Evolutionary conservation across 2,797 vertebrate species (phyloP).

Genomic region (Threskiornis aethiopicus): DNA sequence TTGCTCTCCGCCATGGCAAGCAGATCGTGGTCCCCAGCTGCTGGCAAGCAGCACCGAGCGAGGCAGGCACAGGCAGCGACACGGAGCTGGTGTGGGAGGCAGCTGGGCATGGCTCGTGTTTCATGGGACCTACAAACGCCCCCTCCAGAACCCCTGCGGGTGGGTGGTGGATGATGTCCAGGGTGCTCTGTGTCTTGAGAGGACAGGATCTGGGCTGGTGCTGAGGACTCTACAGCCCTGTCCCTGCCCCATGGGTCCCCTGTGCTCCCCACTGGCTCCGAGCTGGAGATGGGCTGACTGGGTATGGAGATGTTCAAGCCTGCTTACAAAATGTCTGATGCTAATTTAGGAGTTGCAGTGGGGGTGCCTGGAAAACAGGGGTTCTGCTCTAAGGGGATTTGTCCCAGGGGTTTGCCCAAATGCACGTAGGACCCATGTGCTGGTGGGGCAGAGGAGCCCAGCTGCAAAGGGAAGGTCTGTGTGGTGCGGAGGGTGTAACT

Average conservation of each 20-base stretch:
- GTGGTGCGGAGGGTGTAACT: not conserved
- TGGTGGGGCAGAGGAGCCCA: not conserved
- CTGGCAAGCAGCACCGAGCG: not conserved
- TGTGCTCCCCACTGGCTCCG: not conserved
- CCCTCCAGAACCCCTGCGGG: not conserved
- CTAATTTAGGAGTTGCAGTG: not conserved
- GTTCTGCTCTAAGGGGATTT: not conserved
- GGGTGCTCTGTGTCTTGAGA: not conserved
- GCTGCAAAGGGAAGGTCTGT: not conserved
- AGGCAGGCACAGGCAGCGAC: not conserved
- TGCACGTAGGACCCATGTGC: accelerated
- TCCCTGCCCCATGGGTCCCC: not conserved
- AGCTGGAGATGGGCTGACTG: not conserved
- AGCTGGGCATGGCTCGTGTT: not conserved
- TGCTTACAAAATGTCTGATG: not conserved
- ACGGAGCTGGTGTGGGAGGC: not conserved
- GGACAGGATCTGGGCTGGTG: not conserved
- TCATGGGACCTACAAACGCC: not conserved
- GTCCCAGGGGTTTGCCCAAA: not conserved
- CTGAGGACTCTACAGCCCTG: not conserved
- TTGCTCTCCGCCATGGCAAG: not conserved
- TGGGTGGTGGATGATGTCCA: not conserved
- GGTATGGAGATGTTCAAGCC: not conserved
- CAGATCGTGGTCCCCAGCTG: not conserved
- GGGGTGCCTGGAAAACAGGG: not conserved